Conservation (phyloP, 2,888 invertebrate species). For the Pheosia gnoma region DNA sequence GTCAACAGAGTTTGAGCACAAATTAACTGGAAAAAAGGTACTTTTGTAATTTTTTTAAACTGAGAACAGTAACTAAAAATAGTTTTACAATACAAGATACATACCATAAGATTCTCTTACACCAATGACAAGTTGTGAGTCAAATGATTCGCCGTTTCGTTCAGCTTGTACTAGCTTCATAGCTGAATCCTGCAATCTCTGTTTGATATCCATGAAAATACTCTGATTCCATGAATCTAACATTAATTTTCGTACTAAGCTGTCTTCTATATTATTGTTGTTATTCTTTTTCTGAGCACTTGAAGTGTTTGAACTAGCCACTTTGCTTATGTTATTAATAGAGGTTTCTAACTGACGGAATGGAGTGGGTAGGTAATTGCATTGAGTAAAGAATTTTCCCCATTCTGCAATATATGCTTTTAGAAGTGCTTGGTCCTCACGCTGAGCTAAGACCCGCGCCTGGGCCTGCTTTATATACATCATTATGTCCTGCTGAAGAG, state of each 20-base stretch:
- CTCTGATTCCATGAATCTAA: constrained; percentile 99
- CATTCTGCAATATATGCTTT: constrained; percentile 99
- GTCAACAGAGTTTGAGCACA: constrained; percentile 96
- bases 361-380: constrained; percentile 97
- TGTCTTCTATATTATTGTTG: constrained; percentile 90
- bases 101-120: constrained; percentile 98
- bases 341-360: constrained; percentile 96
- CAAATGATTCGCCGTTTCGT: constrained; percentile 98
- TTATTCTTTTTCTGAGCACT: constrained; percentile 79
- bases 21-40: constrained; percentile 88
- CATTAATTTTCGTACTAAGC: constrained; percentile 97
- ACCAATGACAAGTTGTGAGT: constrained; percentile 98
- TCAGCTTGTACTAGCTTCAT: constrained; percentile 99
- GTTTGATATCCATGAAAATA: constrained; percentile 98
- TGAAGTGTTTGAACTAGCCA: constrained; percentile 65
- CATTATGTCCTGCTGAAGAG: constrained; percentile 95
- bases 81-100: background rate
- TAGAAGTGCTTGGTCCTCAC: constrained; percentile 97
- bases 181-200: constrained; percentile 96
- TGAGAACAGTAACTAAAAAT: background rate
- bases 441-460: constrained; percentile 93
- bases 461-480: constrained; percentile 98
- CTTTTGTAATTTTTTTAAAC: background rate
- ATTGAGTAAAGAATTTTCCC: constrained; percentile 99
- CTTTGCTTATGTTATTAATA: constrained; percentile 85